A percentile compares a stretch with the other conserved stretches of the same genome.
Evolutionary conservation across 1,140 invertebrate genomes (phyloP).

Genomic region (Hyphantria cunea): DNA sequence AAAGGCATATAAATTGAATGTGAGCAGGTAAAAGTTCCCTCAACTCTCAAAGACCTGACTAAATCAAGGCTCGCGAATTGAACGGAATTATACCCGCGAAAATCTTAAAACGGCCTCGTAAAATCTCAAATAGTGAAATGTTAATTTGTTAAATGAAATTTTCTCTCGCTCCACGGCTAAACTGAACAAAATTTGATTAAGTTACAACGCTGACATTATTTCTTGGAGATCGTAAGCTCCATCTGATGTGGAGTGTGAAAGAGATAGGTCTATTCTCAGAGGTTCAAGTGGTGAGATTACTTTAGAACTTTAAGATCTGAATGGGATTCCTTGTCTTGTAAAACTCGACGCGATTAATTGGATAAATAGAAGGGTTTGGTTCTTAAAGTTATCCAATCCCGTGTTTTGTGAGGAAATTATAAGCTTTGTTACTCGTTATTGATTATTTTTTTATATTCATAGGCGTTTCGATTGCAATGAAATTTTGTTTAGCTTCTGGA

Average conservation of each 20-base stretch:
- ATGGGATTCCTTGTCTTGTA: conserved; percentile 42
- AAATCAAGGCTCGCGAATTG: conserved; percentile 28
- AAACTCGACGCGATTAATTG: conserved; percentile 41
- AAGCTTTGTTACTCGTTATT: no score
- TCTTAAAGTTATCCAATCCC: conserved; percentile 29
- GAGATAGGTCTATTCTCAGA: conserved; percentile 25
- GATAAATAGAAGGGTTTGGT: conserved; percentile 42
- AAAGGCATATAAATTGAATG: no score
- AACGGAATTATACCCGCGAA: conserved; percentile 40
- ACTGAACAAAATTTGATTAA: conserved; percentile 72
- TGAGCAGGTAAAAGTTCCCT: neutral
- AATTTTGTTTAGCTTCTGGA: no score
- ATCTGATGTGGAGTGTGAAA: conserved; percentile 24
- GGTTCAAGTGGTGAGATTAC: conserved; percentile 36
- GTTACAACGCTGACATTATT: conserved; percentile 65
- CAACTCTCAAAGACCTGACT: conserved; percentile 5
- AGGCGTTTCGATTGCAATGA: neutral
- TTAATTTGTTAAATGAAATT: conserved; percentile 71
- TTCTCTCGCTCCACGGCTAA: conserved; percentile 39
- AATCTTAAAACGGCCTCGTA: conserved; percentile 55
- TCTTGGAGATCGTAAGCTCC: conserved; percentile 24
- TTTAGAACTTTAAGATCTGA: conserved; percentile 41
- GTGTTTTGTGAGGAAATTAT: conserved; percentile 15
- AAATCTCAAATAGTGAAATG: conserved; percentile 65
- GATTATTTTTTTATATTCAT: conserved; percentile 4